Conservation (phyloP, 2,888 invertebrate genomes). For the Sturmia bella region DNA sequence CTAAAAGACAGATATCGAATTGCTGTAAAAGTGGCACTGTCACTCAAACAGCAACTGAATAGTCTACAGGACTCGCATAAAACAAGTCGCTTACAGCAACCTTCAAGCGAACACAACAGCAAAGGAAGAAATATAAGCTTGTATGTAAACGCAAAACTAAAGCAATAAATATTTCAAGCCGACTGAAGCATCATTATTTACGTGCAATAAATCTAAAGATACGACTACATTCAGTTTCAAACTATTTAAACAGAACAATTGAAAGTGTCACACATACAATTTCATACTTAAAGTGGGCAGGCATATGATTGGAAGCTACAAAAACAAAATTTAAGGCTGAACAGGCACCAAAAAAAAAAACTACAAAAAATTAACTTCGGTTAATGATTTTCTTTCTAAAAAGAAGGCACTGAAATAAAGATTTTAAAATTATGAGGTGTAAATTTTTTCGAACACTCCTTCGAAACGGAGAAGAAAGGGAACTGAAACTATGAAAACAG, state of each 20-base stretch:
- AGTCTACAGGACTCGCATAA: conserved; percentile 15
- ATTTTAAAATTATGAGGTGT: no score
- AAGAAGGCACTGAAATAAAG: no score
- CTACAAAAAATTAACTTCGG: no score
- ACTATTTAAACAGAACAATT: neutral
- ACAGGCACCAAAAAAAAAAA: no score
- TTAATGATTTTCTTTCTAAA: no score
- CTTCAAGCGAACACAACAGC: conserved; percentile 17
- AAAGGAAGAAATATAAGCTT: neutral
- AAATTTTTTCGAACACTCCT: no score
- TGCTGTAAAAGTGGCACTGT: conserved; percentile 19
- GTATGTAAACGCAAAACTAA: neutral
- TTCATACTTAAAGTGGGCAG: no score
- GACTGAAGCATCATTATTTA: neutral
- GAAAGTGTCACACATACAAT: no score
- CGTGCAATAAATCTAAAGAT: conserved; percentile 18
- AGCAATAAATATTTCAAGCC: neutral
- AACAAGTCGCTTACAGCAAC: conserved; percentile 33
- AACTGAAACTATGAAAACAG: no score
- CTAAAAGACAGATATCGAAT: neutral
- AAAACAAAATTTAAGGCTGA: no score
- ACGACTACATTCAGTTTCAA: neutral
- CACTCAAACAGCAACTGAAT: conserved; percentile 24
- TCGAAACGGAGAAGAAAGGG: no score
- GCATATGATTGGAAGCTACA: no score